These are phyloP conservation scores for Lepus oiostolus DNA, from an alignment of 2,797 vertebrate species.

Conservation along the genomic window DNA sequence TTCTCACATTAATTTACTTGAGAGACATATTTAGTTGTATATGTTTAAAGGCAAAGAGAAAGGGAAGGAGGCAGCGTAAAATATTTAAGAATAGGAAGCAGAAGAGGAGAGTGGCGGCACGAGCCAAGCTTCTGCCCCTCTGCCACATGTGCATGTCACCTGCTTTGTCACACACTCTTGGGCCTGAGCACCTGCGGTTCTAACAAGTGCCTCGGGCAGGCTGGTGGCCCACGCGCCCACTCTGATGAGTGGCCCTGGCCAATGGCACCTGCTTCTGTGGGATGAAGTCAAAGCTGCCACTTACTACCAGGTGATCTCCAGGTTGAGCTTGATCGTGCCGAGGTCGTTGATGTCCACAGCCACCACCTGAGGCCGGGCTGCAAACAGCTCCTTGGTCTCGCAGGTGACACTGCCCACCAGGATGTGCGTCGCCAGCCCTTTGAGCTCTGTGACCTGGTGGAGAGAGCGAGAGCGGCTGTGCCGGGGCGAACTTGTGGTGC, in stretches of 20 bases:
- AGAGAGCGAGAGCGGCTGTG: background rate
- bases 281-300: slow-evolving; percentile 83
- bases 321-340: slow-evolving; percentile 98
- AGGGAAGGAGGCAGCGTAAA: background rate
- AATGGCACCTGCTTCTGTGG: rapidly evolving
- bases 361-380: slow-evolving; percentile 97
- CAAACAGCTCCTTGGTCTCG: slow-evolving; percentile 98
- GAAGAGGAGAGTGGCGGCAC: background rate
- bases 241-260: rapidly evolving
- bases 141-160: no score
- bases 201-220: background rate
- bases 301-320: slow-evolving; percentile 99
- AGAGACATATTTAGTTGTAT: background rate
- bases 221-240: rapidly evolving
- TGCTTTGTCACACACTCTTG: background rate
- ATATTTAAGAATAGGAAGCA: background rate
- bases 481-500: rapidly evolving
- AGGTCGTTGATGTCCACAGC: slow-evolving; percentile 99
- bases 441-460: slow-evolving; percentile 96
- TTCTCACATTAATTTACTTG: background rate
- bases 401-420: slow-evolving; percentile 98
- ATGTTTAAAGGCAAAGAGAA: background rate
- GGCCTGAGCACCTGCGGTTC: background rate
- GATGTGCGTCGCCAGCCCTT: slow-evolving; percentile 97
- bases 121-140: background rate